Evolutionary conservation across 2,888 invertebrate species (phyloP).

Genomic region (Spilarctia lutea): DNA sequence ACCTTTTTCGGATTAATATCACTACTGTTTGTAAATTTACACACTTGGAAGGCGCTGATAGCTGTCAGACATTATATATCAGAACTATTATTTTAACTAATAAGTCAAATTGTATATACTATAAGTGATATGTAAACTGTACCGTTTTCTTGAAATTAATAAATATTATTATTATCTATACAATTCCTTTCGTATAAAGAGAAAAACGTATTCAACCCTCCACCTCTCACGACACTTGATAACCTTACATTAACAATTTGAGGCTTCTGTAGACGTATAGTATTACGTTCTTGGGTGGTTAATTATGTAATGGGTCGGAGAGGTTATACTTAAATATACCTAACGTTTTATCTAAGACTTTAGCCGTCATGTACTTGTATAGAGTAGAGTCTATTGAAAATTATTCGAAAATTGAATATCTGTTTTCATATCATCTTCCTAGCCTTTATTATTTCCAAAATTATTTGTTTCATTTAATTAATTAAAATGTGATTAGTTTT

Average conservation of each 20-base stretch:
- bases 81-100: no score
- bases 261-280: slow-evolving; percentile 4
- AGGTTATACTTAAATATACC: slow-evolving; percentile 16
- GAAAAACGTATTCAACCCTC: background rate
- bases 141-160: no score
- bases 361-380: background rate
- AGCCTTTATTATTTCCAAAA: no score
- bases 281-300: slow-evolving; percentile 35
- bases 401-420: background rate
- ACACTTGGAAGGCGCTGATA: no score
- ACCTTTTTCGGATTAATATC: no score
- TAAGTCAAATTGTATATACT: no score
- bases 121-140: no score
- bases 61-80: no score
- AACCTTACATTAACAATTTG: slow-evolving; percentile 14
- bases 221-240: slow-evolving; percentile 16
- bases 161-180: background rate
- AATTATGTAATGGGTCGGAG: slow-evolving; percentile 31
- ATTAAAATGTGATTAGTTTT: no score
- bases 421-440: background rate
- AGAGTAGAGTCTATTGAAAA: background rate
- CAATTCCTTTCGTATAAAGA: background rate
- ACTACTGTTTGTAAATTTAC: no score
- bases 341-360: background rate
- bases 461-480: background rate